Evolutionary conservation across 2,113 vertebrate species (phyloP).

Genomic region (Meles meles): DNA sequence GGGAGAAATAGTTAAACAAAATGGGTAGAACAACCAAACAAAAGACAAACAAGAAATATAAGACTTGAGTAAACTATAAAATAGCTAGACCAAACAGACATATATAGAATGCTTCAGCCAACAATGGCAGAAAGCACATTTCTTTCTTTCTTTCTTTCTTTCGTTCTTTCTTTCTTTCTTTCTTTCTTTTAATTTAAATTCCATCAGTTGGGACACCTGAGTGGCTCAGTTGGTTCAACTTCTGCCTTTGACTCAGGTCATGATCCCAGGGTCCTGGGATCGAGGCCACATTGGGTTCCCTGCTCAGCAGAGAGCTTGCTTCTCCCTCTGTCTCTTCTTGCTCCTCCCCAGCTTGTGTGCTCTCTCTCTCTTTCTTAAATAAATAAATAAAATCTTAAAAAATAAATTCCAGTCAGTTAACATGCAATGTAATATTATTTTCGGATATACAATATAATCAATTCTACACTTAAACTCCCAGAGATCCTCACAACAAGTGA

Average conservation of each 20-base stretch:
- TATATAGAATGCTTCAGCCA: neutral
- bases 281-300: too few relatives aligned
- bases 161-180: too few relatives aligned
- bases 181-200: too few relatives aligned
- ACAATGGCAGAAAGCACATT: neutral
- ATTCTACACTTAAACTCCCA: neutral
- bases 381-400: too few relatives aligned
- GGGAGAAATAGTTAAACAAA: neutral
- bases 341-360: too few relatives aligned
- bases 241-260: too few relatives aligned
- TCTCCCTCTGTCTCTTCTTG: too few relatives aligned
- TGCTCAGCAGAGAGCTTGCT: too few relatives aligned
- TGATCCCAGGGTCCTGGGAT: too few relatives aligned
- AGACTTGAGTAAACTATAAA: neutral
- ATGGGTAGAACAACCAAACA: neutral
- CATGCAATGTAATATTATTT: neutral
- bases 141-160: neutral
- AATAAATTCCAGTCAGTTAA: neutral
- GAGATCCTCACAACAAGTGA: neutral
- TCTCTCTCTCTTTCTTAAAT: too few relatives aligned
- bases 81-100: neutral
- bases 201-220: too few relatives aligned
- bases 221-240: too few relatives aligned
- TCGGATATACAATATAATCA: neutral
- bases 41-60: neutral